phyloP scores from a whole-genome alignment of 2,113 vertebrate species.

The Hipposideros armiger region DNA sequence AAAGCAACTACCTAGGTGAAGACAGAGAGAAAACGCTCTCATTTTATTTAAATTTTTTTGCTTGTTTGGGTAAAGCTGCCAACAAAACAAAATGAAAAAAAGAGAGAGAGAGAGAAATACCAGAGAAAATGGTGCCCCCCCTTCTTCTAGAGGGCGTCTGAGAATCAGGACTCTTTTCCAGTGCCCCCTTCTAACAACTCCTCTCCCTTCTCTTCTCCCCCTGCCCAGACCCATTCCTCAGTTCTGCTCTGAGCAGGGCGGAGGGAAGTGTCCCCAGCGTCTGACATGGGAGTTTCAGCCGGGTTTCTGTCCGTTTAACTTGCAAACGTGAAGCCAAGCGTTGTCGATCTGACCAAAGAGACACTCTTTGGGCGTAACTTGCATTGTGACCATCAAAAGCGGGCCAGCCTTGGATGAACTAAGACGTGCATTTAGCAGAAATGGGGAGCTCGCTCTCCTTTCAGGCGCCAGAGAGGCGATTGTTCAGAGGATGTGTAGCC shows the following conservation, averaged over 20 bases:
- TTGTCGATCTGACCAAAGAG: slow-evolving; percentile 91
- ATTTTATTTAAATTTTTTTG: slow-evolving; percentile 41
- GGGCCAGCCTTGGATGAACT: slow-evolving; percentile 84
- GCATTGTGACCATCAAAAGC: slow-evolving; percentile 90
- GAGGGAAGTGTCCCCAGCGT: slow-evolving; percentile 63
- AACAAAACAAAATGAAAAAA: slow-evolving; percentile 57
- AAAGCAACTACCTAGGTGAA: slow-evolving; percentile 83
- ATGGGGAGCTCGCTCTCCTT: slow-evolving; percentile 84
- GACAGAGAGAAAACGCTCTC: slow-evolving; percentile 57
- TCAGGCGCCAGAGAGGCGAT: slow-evolving; percentile 83
- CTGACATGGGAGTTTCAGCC: slow-evolving; percentile 89
- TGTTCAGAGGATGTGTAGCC: slow-evolving; percentile 82
- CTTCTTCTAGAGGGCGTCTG: background rate
- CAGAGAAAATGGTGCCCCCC: slow-evolving; percentile 18
- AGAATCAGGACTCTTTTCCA: background rate
- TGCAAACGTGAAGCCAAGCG: slow-evolving; percentile 90
- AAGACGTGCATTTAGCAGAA: slow-evolving; percentile 86
- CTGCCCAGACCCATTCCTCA: slow-evolving; percentile 19
- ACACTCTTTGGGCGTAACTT: slow-evolving; percentile 89
- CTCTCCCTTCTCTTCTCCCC: slow-evolving; percentile 26
- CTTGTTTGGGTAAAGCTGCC: slow-evolving; percentile 64
- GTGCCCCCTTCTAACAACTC: background rate
- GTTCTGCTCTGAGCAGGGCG: slow-evolving; percentile 64
- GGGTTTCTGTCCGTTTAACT: slow-evolving; percentile 87
- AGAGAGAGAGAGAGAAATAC: slow-evolving; percentile 50